Base-by-base conservation (phyloP, 2,888 invertebrate species). In the Sarcophaga caerulescens region DNA sequence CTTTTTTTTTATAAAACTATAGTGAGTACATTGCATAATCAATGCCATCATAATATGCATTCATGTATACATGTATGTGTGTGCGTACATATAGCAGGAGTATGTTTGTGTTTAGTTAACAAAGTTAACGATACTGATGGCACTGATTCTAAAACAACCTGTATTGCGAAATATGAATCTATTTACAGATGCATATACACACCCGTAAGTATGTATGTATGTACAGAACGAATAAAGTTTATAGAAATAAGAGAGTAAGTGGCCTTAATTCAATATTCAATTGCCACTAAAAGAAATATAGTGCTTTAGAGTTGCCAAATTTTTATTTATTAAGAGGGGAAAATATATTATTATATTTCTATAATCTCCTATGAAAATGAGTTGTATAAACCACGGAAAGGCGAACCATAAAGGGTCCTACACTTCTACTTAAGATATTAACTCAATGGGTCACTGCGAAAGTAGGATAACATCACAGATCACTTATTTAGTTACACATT, bases 231-330 rank as follows among this genome's bases (percentile, higher is more conserved):
- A 52, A 52, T 17, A 52, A 52, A 65, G 17, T 66, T 35, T 47
- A 69, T 23, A 52, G 21, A 78, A 62, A 59, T 47, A 17, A 73
- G 4, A 47, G 4, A 47, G 59, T 25, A 71, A 82, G 66, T 77
- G 71, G n/a, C 14, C 35, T 65, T 73, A 66, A 82, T 82, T 47
- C 66, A 82, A 71, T 82, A 4, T 77, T 73, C 65, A 71, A 35
- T 65, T 71, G 45, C 66, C 60, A 68, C 21, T 25, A 35, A 35
- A 25, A 60, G 57, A 60, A 45, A 17, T 12, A 52, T 52, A 65
- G 35, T 35, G 35, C 35, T 65, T 12, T 35, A 35, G 23, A 35
- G 17, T 14, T 35, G 52, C 52, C 52, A 17, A 4, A 17, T 12
- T 2, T n/a, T n/a, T n/a, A n/a, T n/a, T n/a, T n/a, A n/a, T n/a